Conservation (phyloP, 2,797 vertebrate genomes). For the Sebastes nivosus region DNA sequence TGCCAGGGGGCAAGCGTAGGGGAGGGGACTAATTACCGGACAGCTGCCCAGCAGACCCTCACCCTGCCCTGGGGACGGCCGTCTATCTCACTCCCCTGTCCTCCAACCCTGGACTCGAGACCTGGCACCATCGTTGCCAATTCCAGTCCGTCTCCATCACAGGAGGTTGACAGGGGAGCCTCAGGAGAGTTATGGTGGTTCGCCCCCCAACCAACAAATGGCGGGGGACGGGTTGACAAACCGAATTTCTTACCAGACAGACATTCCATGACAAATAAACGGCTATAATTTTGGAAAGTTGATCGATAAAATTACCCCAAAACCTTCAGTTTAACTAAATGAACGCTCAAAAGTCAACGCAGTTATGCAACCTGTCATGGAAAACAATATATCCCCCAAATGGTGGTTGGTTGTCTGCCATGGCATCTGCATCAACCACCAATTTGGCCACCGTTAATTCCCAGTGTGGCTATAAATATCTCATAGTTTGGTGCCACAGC, state of each 20-base stretch:
- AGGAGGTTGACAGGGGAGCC: slow-evolving; percentile 29
- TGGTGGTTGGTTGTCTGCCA: slow-evolving; percentile 1
- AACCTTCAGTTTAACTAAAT: slow-evolving; percentile 8
- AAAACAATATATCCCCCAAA: slow-evolving; percentile 3
- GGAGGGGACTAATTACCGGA: slow-evolving; percentile 86
- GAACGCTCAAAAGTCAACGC: background rate
- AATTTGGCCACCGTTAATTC: slow-evolving; percentile 46
- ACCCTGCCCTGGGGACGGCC: slow-evolving; percentile 74
- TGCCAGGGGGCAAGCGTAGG: slow-evolving; percentile 78
- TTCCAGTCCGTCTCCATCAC: slow-evolving; percentile 54
- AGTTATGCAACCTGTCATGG: background rate
- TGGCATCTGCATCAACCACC: slow-evolving; percentile 14
- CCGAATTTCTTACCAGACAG: slow-evolving; percentile 17
- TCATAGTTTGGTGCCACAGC: slow-evolving; percentile 62
- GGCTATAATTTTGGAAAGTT: background rate
- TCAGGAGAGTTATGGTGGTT: slow-evolving; percentile 15
- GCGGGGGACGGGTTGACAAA: background rate
- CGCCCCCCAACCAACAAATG: slow-evolving; percentile 6
- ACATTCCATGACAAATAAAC: slow-evolving; percentile 12
- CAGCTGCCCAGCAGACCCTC: slow-evolving; percentile 85
- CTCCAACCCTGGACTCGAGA: slow-evolving; percentile 58
- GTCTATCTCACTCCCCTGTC: slow-evolving; percentile 68
- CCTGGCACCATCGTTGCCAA: slow-evolving; percentile 48
- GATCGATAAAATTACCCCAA: background rate
- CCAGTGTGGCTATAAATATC: slow-evolving; percentile 28